These are phyloP conservation scores for Fratercula arctica DNA, from an alignment of 2,797 vertebrate genomes.

Conservation along the genomic window DNA sequence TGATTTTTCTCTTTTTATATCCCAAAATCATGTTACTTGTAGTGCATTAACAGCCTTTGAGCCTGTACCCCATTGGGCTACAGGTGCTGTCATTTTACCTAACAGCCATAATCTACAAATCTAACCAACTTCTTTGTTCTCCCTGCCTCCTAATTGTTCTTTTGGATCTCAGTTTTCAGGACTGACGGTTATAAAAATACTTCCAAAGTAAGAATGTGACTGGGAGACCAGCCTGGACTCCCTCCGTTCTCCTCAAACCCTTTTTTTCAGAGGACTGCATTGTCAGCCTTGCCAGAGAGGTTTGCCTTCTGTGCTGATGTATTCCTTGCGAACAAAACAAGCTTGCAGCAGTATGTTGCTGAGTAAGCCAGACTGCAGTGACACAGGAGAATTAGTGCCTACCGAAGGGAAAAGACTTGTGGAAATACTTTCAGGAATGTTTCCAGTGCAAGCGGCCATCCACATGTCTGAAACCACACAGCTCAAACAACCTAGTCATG, in stretches of 20 bases:
- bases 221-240: background rate
- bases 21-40: constrained; percentile 13
- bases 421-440: background rate
- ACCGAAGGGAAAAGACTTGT: background rate
- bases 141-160: background rate
- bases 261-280: background rate
- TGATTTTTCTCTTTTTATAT: constrained; percentile 35
- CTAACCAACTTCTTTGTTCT: background rate
- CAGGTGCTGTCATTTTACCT: constrained; percentile 16
- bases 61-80: background rate
- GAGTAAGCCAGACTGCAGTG: background rate
- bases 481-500: background rate
- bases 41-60: constrained; percentile 12
- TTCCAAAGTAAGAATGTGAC: background rate
- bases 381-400: background rate
- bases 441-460: background rate
- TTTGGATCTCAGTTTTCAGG: background rate
- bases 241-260: background rate
- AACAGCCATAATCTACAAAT: constrained; percentile 7
- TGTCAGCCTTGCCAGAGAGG: background rate
- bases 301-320: background rate
- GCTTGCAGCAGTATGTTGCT: background rate
- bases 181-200: background rate
- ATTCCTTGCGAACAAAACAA: background rate
- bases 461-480: background rate